phyloP scores from a whole-genome alignment of 1,140 invertebrate species.

The Lepidurus apus region DNA sequence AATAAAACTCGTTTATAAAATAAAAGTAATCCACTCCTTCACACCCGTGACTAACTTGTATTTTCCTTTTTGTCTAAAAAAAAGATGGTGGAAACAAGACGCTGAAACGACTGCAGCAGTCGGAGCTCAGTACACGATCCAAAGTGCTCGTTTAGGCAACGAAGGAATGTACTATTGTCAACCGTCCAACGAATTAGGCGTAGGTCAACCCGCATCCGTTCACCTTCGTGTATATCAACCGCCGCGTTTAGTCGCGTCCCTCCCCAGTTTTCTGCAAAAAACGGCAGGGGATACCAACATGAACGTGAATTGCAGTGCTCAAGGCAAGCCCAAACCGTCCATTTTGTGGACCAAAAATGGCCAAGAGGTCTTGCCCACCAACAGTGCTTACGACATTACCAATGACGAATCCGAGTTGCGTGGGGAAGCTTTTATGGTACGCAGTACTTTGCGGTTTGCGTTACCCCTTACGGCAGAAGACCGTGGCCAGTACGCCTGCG shows the following conservation, averaged over 20 bases:
- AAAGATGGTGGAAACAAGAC: conserved; percentile 73
- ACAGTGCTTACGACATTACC: conserved; percentile 61
- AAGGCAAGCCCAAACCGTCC: conserved; percentile 76
- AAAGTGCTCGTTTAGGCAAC: conserved; percentile 69
- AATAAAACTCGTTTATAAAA: neutral
- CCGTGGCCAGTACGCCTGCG: conserved; percentile 77
- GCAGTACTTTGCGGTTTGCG: conserved; percentile 73
- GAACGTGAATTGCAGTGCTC: conserved; percentile 71
- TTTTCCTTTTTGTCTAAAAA: neutral
- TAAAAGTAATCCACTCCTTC: neutral
- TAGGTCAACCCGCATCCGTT: conserved; percentile 72
- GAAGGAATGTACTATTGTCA: conserved; percentile 86
- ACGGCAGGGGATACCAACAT: conserved; percentile 74
- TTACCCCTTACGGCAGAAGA: conserved; percentile 72
- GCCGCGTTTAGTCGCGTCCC: conserved; percentile 70
- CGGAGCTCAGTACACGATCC: conserved; percentile 77
- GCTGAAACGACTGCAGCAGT: conserved; percentile 56
- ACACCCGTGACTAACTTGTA: neutral
- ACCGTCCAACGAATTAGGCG: conserved; percentile 79
- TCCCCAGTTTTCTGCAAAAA: conserved; percentile 71
- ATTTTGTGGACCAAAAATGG: conserved; percentile 84
- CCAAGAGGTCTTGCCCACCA: conserved; percentile 57
- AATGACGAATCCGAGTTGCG: conserved; percentile 65
- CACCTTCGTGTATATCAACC: conserved; percentile 78
- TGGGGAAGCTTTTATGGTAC: conserved; percentile 68